Conservation (phyloP, 2,113 vertebrate species). For the Regulus satrapa region DNA sequence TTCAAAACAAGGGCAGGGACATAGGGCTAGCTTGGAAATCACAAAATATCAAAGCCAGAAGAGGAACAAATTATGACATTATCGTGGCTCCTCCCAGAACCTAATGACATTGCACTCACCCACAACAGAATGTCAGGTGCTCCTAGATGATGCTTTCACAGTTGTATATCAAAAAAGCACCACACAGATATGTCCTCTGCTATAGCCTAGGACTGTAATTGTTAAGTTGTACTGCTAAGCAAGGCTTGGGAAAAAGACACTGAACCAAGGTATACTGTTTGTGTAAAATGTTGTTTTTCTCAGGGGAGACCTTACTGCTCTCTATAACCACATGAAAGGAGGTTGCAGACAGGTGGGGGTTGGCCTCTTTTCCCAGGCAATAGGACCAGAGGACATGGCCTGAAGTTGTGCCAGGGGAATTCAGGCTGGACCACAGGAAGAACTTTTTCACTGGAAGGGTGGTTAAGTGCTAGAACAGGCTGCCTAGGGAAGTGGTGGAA, state of each 20-base stretch:
- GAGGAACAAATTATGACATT: background rate
- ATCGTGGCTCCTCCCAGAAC: background rate
- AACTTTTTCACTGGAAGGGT: background rate
- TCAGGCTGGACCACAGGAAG: background rate
- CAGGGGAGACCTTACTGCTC: background rate
- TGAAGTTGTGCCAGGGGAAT: background rate
- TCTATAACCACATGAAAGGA: background rate
- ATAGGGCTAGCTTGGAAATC: background rate
- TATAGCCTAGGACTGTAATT: background rate
- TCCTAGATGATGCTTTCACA: background rate
- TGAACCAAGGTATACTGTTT: background rate
- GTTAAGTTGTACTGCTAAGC: background rate
- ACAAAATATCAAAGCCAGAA: background rate
- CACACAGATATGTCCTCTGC: background rate
- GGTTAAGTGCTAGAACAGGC: background rate
- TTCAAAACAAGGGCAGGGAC: background rate
- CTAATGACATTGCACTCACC: background rate
- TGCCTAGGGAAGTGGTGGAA: background rate
- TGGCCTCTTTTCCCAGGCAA: background rate
- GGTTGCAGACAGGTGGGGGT: background rate
- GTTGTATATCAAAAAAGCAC: background rate
- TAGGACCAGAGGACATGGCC: background rate
- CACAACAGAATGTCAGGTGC: background rate
- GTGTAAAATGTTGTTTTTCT: background rate
- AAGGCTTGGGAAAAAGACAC: background rate